phyloP scores from a whole-genome alignment of 2,113 vertebrate species.

The Elephantulus edwardii region DNA sequence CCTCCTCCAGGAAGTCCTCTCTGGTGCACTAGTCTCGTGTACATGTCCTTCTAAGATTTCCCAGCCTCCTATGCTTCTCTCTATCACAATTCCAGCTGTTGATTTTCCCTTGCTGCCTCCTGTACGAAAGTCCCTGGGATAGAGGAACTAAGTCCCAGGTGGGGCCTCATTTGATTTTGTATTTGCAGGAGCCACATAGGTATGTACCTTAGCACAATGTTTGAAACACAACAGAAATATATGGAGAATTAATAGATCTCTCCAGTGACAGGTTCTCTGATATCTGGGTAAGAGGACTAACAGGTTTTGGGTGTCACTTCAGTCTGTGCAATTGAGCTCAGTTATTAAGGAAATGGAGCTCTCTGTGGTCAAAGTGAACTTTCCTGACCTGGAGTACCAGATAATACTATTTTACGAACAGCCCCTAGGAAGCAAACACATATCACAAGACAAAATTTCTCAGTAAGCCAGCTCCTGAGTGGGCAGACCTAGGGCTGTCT shows the following conservation, averaged over 20 bases:
- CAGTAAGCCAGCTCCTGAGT: background rate
- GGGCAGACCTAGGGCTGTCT: background rate
- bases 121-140: background rate
- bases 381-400: background rate
- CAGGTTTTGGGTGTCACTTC: background rate
- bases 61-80: background rate
- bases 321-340: background rate
- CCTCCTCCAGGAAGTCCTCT: conserved; percentile 30
- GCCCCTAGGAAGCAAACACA: background rate
- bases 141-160: background rate
- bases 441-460: no score
- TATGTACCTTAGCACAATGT: background rate
- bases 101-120: background rate
- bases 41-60: background rate
- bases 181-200: background rate
- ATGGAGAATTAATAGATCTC: background rate
- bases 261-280: background rate
- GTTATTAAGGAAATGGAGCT: background rate
- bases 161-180: background rate
- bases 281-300: background rate
- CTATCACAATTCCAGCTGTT: background rate
- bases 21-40: background rate
- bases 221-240: conserved; percentile 23
- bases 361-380: conserved; percentile 36
- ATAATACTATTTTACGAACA: conserved; percentile 48